Percentiles rank a stretch among this genome's conserved stretches.
Conservation (phyloP, 1,140 invertebrate genomes). For the Cotesia chilonis region DNA sequence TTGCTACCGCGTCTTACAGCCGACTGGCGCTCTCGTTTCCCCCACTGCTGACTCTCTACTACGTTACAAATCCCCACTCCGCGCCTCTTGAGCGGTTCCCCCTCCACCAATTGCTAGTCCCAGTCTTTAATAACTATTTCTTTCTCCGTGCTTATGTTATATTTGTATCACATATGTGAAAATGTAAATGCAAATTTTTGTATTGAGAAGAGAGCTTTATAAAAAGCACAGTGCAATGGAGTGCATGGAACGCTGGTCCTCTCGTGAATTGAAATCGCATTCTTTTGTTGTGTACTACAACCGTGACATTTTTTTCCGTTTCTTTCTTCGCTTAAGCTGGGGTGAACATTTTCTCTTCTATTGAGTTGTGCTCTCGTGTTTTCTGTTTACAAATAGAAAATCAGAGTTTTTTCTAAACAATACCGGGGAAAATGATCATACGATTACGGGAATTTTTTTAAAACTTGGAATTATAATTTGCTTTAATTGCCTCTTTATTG, state of each 20-base stretch:
- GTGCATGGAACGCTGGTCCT: slow-evolving; percentile 25
- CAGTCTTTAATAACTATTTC: too few species aligned
- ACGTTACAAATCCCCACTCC: too few species aligned
- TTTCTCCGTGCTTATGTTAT: slow-evolving; percentile 1
- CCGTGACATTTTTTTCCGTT: slow-evolving; percentile 21
- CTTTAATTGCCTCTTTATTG: too few species aligned
- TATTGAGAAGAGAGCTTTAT: slow-evolving; percentile 11
- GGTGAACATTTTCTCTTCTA: not conserved
- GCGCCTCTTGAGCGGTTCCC: not conserved
- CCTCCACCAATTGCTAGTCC: not conserved
- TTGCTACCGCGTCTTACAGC: not conserved
- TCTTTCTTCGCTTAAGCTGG: slow-evolving; percentile 7
- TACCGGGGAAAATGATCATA: too few species aligned
- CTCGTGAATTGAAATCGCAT: slow-evolving; percentile 26
- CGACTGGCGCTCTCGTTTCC: too few species aligned
- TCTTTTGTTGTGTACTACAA: slow-evolving; percentile 30
- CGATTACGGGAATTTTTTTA: too few species aligned
- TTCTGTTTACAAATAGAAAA: not conserved
- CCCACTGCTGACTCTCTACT: too few species aligned
- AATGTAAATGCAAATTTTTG: slow-evolving; percentile 27
- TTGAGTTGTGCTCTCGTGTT: slow-evolving; percentile 1
- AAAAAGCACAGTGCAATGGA: not conserved
- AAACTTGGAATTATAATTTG: too few species aligned
- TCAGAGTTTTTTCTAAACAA: not conserved
- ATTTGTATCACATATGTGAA: slow-evolving; percentile 3